Evolutionary conservation across 2,797 vertebrate genomes (phyloP), one percentile per base, ranked within the genome.

Genomic region (Eulemur mongoz): DNA sequence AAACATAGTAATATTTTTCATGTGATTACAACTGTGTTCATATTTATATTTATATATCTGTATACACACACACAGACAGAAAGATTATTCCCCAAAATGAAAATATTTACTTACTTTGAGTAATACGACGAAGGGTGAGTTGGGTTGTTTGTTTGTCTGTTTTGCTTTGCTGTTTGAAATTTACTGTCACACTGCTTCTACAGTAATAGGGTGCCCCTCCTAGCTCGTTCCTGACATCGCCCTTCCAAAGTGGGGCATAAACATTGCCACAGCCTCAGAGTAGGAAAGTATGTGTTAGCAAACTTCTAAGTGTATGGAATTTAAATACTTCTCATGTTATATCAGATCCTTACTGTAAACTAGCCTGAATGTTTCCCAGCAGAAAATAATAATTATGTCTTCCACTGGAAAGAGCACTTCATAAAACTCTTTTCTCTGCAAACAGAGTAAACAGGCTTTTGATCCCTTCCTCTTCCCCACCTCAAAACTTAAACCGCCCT

Each of bases 381-480:
- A 98, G 96, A 98, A 98, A 98, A 98, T 95, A 97, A 96, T 97
- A 96, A 97, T 96, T 82, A n/a, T 96, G 93, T 97, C 97, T 98
- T 98, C 93, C 96, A 17, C 96, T 97, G 75, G 97, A 97, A 97
- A 95, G 96, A 97, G 91, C 88, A 45, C 95, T 95, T 80, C 83
- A 38, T 98, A 97, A 98, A 98, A 96, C 70, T 88, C 94, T 94
- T 96, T 89, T 94, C 86, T 61, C 92, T 90, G 11, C 76, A 93
- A 96, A 92, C 14, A 72, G 94, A 96, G 32, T 97, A 96, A 98
- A 97, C 1, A 40, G 88, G 91, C 96, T 94, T 98, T 97, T 96
- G 93, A 75, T 95, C 54, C 87, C 85, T 76, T 98, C 94, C 75
- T 94, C 94, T 94, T 97, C 73, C 88, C 84, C 32, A 83, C 89